phyloP scores from a whole-genome alignment of 2,113 vertebrate species.

The Bubo scandiacus region DNA sequence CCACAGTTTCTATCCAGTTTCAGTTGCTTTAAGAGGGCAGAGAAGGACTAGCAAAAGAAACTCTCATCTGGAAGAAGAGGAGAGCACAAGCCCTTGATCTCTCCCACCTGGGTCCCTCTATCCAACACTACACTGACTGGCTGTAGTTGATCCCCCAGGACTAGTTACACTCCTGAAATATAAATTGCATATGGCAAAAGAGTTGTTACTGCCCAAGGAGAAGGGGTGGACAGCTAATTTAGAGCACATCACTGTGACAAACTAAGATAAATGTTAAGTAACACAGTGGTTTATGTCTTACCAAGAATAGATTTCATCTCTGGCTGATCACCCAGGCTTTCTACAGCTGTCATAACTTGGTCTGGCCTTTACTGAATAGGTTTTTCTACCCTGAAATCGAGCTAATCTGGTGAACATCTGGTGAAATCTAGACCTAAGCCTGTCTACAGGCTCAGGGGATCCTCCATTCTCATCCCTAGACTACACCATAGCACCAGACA shows the following conservation, averaged over 20 bases:
- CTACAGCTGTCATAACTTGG: background rate
- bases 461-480: background rate
- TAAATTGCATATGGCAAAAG: accelerated
- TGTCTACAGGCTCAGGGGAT: background rate
- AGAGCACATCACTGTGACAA: background rate
- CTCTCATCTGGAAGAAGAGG: background rate
- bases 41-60: background rate
- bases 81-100: background rate
- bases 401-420: background rate
- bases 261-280: background rate
- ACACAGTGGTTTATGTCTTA: background rate
- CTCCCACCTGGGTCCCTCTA: background rate
- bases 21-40: background rate
- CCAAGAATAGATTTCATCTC: background rate
- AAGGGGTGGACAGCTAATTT: background rate
- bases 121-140: background rate
- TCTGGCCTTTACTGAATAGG: background rate
- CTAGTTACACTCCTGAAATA: background rate
- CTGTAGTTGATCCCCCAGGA: background rate
- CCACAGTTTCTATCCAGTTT: background rate
- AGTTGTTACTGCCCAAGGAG: background rate
- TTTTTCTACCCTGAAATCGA: background rate
- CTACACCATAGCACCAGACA: background rate
- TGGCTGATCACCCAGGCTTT: background rate
- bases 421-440: background rate